Evolutionary conservation across 1,140 invertebrate species (phyloP).

Genomic region (Reticulitermes speratus): DNA sequence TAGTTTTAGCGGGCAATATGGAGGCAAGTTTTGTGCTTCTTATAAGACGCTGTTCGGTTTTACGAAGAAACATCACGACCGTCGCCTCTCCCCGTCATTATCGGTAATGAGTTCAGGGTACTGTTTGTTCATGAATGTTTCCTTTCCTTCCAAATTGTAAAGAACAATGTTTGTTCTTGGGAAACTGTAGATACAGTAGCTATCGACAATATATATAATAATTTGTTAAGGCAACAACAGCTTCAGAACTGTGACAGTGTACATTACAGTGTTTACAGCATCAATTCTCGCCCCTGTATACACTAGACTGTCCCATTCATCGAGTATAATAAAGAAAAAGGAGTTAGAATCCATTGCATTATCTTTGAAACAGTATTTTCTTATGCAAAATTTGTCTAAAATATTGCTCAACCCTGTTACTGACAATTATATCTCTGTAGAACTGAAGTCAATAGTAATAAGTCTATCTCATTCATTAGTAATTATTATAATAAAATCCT

Average conservation of each 20-base stretch:
- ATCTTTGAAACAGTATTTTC: too few species aligned
- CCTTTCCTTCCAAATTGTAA: not conserved
- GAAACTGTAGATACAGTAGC: not conserved
- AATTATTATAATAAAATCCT: too few species aligned
- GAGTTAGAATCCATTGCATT: too few species aligned
- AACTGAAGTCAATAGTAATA: too few species aligned
- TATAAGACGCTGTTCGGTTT: not conserved
- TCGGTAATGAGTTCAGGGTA: not conserved
- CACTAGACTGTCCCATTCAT: too few species aligned
- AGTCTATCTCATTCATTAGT: too few species aligned
- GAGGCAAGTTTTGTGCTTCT: not conserved
- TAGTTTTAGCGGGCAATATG: not conserved
- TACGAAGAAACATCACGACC: not conserved
- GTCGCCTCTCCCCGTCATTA: not conserved
- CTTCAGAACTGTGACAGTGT: not conserved
- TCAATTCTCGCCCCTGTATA: too few species aligned
- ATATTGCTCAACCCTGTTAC: too few species aligned
- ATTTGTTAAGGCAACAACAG: not conserved
- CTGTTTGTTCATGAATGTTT: not conserved
- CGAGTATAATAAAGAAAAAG: too few species aligned
- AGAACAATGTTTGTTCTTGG: not conserved
- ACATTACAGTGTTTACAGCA: too few species aligned
- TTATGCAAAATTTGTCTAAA: too few species aligned
- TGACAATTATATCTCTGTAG: too few species aligned
- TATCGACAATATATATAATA: not conserved